A percentile compares a stretch with the other conserved stretches of the same genome.
Evolutionary conservation across 2,113 vertebrate genomes (phyloP).

Genomic region (Panurus biarmicus): DNA sequence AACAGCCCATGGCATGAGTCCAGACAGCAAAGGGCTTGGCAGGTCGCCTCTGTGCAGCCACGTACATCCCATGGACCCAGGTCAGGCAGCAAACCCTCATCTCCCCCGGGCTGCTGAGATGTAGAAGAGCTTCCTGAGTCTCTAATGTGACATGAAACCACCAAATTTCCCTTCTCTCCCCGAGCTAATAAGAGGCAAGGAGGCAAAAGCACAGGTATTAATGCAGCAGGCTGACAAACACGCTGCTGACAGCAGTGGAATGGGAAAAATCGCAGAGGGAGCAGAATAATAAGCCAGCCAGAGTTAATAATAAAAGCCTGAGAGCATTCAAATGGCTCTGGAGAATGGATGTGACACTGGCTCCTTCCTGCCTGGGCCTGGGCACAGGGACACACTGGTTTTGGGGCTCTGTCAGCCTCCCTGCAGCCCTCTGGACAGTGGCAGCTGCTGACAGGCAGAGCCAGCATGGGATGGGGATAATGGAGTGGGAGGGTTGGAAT

Average conservation of each 20-base stretch:
- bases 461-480: neutral
- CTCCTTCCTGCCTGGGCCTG: neutral
- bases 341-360: neutral
- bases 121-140: neutral
- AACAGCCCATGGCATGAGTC: neutral
- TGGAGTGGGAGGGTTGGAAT: accelerated
- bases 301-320: neutral
- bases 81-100: neutral
- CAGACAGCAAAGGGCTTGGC: neutral
- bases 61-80: neutral
- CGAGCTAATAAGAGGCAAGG: neutral
- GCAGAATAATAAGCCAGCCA: neutral
- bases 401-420: neutral
- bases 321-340: neutral
- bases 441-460: neutral
- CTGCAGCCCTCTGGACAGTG: neutral
- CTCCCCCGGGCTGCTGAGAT: neutral
- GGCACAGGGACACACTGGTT: neutral
- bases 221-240: neutral
- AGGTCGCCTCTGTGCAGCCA: neutral
- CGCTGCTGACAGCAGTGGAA: neutral
- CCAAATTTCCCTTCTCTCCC: neutral
- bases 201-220: neutral
- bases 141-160: neutral
- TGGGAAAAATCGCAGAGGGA: neutral